Evolutionary conservation across 2,113 vertebrate genomes (phyloP).

Genomic region (Elgaria multicarinata): DNA sequence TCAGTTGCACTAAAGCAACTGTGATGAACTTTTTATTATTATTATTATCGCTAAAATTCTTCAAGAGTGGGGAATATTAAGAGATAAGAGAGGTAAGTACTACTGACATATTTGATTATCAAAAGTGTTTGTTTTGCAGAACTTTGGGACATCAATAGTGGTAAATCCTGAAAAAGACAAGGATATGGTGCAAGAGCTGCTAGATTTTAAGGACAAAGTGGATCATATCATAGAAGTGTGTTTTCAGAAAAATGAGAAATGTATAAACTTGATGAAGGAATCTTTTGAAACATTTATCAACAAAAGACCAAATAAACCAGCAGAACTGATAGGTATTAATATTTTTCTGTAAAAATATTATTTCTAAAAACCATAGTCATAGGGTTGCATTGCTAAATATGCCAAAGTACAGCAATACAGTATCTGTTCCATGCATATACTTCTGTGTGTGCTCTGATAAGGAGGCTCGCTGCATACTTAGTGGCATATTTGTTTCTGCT

Average conservation of each 20-base stretch:
- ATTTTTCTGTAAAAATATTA: constrained; percentile 51
- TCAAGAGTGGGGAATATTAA: constrained; percentile 19
- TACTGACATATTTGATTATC: constrained; percentile 64
- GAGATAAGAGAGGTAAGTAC: constrained; percentile 61
- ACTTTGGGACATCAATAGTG: constrained; percentile 84
- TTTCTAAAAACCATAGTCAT: constrained; percentile 46
- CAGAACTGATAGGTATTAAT: constrained; percentile 83
- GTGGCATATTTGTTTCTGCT: constrained; percentile 31
- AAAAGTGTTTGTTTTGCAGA: constrained; percentile 78
- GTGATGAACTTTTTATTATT: constrained; percentile 21
- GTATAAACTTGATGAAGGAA: constrained; percentile 86
- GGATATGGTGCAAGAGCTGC: constrained; percentile 86
- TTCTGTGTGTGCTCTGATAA: background rate
- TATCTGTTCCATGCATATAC: background rate
- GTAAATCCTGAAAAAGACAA: constrained; percentile 88
- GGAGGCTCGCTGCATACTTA: fast-evolving
- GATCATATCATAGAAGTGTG: constrained; percentile 85
- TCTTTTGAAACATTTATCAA: constrained; percentile 88
- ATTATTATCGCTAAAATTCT: constrained; percentile 33
- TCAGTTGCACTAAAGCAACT: constrained; percentile 39
- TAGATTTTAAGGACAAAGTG: constrained; percentile 88
- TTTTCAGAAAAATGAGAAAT: constrained; percentile 86
- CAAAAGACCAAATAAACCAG: constrained; percentile 86
- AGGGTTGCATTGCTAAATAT: constrained; percentile 58
- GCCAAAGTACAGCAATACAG: constrained; percentile 34